Evolutionary conservation across 2,888 invertebrate species (phyloP).

Genomic region (Platynereis dumerilii): DNA sequence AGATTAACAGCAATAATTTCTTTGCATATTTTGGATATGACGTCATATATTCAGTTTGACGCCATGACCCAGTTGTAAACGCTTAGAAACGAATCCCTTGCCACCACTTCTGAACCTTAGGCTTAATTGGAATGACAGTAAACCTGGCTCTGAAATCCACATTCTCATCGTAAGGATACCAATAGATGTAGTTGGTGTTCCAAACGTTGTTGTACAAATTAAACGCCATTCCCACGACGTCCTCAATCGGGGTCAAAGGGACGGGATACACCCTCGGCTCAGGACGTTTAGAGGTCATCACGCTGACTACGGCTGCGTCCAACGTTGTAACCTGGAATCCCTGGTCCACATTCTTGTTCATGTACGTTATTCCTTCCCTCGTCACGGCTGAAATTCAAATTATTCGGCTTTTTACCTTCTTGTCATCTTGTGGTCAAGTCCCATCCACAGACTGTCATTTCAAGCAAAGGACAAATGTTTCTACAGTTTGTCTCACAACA

Average conservation of each 20-base stretch:
- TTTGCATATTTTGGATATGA: too few relatives aligned
- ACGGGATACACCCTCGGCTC: slow-evolving; percentile 49
- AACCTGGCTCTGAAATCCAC: slow-evolving; percentile 47
- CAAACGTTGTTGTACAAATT: slow-evolving; percentile 59
- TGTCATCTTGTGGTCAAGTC: too few relatives aligned
- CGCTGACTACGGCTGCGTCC: slow-evolving; percentile 48
- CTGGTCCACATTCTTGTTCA: not conserved
- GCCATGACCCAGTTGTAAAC: too few relatives aligned
- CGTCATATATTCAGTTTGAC: too few relatives aligned
- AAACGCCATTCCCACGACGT: slow-evolving; percentile 48
- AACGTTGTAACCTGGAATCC: slow-evolving; percentile 29
- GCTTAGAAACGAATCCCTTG: too few relatives aligned
- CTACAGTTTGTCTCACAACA: too few relatives aligned
- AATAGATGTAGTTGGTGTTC: slow-evolving; percentile 58
- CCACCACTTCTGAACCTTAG: too few relatives aligned
- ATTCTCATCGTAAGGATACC: slow-evolving; percentile 53
- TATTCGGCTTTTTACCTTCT: too few relatives aligned
- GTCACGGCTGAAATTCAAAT: slow-evolving; percentile 41
- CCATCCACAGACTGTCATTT: too few relatives aligned
- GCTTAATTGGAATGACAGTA: slow-evolving; percentile 34
- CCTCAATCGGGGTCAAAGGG: slow-evolving; percentile 46
- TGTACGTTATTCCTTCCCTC: slow-evolving; percentile 46
- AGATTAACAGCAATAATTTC: too few relatives aligned
- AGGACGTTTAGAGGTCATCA: slow-evolving; percentile 36
- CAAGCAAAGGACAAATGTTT: too few relatives aligned